Conservation (phyloP, 2,888 invertebrate species). For the Timema podura region DNA sequence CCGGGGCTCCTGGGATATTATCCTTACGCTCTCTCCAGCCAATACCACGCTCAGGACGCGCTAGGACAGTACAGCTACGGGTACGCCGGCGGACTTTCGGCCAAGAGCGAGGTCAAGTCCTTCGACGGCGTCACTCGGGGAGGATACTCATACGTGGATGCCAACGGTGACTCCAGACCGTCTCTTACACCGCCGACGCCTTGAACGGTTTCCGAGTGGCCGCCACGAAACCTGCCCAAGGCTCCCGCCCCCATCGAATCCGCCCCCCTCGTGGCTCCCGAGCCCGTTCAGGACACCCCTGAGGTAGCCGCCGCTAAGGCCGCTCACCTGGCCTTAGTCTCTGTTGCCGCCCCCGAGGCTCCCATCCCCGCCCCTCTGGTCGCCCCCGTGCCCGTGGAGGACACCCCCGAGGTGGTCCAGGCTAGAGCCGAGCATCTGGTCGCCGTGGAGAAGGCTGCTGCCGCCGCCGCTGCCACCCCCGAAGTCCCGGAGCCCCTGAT, state of each 20-base stretch:
- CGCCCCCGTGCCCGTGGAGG: conserved; percentile 21
- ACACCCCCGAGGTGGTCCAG: conserved; percentile 12
- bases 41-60: conserved; percentile 43
- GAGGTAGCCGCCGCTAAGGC: conserved; percentile 52
- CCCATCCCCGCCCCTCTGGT: conserved; percentile 17
- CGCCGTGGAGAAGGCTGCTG: conserved; percentile 36
- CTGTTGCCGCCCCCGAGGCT: conserved; percentile 14
- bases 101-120: conserved; percentile 44
- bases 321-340: conserved; percentile 44
- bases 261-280: conserved; percentile 31
- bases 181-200: conserved; percentile 37
- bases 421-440: conserved; percentile 44
- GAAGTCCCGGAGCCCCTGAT: conserved; percentile 28
- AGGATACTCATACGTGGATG: conserved; percentile 58
- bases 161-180: conserved; percentile 46
- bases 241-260: conserved; percentile 38
- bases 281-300: conserved; percentile 37
- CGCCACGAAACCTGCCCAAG: conserved; percentile 40
- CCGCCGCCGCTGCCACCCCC: conserved; percentile 39
- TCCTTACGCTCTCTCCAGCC: conserved; percentile 27
- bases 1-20: neutral
- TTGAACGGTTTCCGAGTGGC: conserved; percentile 39
- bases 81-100: conserved; percentile 33
- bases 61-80: conserved; percentile 47
- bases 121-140: conserved; percentile 58